A percentile compares a stretch with the other conserved stretches of the same genome.
phyloP scores from a whole-genome alignment of 2,888 invertebrate species.

The Drosophila macrothrix region DNA sequence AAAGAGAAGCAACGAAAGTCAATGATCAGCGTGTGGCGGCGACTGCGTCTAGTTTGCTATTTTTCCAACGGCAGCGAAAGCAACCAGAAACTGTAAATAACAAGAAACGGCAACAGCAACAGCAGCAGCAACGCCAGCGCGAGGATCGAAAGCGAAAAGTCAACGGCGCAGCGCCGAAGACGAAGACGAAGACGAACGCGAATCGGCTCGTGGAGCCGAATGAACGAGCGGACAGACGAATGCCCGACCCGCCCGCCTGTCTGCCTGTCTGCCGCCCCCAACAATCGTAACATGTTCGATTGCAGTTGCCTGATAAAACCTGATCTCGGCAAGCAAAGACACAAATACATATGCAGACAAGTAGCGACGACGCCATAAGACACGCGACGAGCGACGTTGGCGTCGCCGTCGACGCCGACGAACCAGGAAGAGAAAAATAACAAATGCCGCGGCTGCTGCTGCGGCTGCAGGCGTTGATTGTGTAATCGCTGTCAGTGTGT shows the following conservation, averaged over 20 bases:
- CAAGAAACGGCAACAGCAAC: slow-evolving; percentile 65
- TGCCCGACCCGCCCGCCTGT: slow-evolving; percentile 20
- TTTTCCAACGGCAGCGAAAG: slow-evolving; percentile 75
- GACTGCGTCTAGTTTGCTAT: slow-evolving; percentile 66
- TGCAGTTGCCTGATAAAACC: slow-evolving; percentile 76
- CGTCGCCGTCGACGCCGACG: slow-evolving; percentile 54
- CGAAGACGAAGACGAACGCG: slow-evolving; percentile 3
- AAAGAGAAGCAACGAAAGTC: slow-evolving; percentile 78
- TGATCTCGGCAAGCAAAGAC: slow-evolving; percentile 64
- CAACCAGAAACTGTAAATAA: slow-evolving; percentile 77
- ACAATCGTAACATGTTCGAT: slow-evolving; percentile 67
- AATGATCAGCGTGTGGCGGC: slow-evolving; percentile 76
- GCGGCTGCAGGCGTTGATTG: slow-evolving; percentile 69
- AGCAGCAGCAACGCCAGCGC: slow-evolving; percentile 47
- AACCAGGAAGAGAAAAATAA: slow-evolving; percentile 84
- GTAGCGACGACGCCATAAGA: slow-evolving; percentile 51
- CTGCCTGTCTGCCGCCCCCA: slow-evolving; percentile 55
- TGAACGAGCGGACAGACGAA: slow-evolving; percentile 19
- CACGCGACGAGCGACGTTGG: slow-evolving; percentile 49
- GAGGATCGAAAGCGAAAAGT: slow-evolving; percentile 79
- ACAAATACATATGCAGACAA: slow-evolving; percentile 6
- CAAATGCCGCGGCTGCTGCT: slow-evolving; percentile 71
- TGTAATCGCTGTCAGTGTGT: slow-evolving; percentile 70
- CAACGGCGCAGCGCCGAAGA: slow-evolving; percentile 36
- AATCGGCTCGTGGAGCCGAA: slow-evolving; percentile 37